phyloP scores from a whole-genome alignment of 2,113 vertebrate genomes.

The Ardeotis arabs region DNA sequence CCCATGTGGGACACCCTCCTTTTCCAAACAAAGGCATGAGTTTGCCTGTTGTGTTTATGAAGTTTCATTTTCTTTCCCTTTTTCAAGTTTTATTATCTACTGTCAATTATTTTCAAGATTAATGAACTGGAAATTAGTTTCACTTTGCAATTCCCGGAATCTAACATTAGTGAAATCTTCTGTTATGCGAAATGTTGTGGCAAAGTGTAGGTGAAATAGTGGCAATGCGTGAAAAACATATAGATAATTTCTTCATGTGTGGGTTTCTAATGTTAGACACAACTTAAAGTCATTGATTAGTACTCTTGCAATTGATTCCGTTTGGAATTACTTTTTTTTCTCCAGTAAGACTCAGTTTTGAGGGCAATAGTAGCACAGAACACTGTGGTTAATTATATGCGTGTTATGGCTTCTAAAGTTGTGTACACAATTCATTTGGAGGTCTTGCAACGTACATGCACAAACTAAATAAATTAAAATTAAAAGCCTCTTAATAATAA shows the following conservation, averaged over 20 bases:
- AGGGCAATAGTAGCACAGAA: neutral
- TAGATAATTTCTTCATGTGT: neutral
- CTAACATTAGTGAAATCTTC: neutral
- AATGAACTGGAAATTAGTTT: neutral
- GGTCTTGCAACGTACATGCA: neutral
- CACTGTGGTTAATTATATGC: neutral
- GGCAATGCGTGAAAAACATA: neutral
- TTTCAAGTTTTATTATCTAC: neutral
- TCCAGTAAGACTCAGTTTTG: neutral
- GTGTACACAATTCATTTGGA: neutral
- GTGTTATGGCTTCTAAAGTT: neutral
- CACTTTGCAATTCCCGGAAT: neutral
- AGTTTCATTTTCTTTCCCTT: neutral
- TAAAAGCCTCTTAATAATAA: slow-evolving; percentile 9
- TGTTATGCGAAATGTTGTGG: neutral
- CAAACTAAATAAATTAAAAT: slow-evolving; percentile 37
- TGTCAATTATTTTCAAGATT: neutral
- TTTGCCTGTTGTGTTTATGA: neutral
- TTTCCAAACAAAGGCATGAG: neutral
- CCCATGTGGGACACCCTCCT: neutral
- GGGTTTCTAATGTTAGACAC: neutral
- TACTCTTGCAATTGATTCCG: neutral
- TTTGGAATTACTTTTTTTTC: slow-evolving; percentile 16
- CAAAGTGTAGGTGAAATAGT: neutral
- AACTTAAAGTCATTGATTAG: slow-evolving; percentile 23